phyloP scores from a whole-genome alignment of 35 echinoderm and acorn worm genomes.

The Stichopus chloronotus region DNA sequence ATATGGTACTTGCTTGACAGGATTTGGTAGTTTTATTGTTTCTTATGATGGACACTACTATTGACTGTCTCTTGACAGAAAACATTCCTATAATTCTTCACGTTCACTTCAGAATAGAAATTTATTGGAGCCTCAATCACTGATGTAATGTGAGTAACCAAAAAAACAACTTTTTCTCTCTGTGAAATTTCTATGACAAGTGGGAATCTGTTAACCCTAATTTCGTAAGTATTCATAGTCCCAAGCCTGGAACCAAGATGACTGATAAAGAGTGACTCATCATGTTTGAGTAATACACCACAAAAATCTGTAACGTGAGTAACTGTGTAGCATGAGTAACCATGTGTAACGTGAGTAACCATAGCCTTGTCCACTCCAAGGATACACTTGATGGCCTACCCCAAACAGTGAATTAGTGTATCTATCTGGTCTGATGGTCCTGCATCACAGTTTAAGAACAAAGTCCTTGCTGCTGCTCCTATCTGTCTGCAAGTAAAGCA shows the following conservation, averaged over 20 bases:
- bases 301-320: no score
- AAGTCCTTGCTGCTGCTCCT: slow-evolving; percentile 35
- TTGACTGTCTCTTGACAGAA: not conserved
- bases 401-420: not conserved
- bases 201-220: no score
- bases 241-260: no score
- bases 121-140: not conserved
- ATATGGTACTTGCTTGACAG: not conserved
- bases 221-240: no score
- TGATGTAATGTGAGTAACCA: not conserved
- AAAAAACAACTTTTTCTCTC: no score
- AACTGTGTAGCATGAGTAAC: not conserved
- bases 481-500: slow-evolving; percentile 45
- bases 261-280: no score
- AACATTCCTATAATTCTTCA: slow-evolving; percentile 17
- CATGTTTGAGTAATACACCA: no score
- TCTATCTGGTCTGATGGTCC: slow-evolving; percentile 67
- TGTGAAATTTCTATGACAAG: no score
- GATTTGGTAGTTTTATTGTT: slow-evolving; percentile 27
- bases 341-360: not conserved
- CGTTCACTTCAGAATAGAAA: not conserved
- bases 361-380: slow-evolving; percentile 10
- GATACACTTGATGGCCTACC: slow-evolving; percentile 46
- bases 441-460: slow-evolving; percentile 74
- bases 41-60: slow-evolving; percentile 15